A percentile compares a stretch with the other conserved stretches of the same genome.
phyloP scores from a whole-genome alignment of 1,140 invertebrate genomes.

The Caenorhabditis remanei region DNA sequence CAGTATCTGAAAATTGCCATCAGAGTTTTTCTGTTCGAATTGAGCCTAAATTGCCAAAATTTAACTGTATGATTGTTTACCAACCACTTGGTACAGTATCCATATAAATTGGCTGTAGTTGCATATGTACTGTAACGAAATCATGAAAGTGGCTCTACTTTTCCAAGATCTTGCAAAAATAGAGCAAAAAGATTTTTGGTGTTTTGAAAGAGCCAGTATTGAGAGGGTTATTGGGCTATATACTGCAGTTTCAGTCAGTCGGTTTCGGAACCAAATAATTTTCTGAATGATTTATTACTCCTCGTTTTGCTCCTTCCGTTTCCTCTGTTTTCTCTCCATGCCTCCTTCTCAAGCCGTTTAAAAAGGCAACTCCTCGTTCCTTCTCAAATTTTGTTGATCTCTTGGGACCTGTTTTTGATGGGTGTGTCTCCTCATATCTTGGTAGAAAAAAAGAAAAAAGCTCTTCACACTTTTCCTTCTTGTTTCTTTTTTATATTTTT shows the following conservation, averaged over 20 bases:
- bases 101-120: too few relatives aligned
- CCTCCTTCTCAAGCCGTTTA: background rate
- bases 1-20: too few relatives aligned
- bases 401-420: conserved; percentile 6
- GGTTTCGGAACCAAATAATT: background rate
- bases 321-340: background rate
- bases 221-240: too few relatives aligned
- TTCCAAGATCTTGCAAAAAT: too few relatives aligned
- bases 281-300: conserved; percentile 40
- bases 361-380: conserved; percentile 23
- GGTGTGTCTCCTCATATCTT: background rate
- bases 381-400: conserved; percentile 34
- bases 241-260: too few relatives aligned
- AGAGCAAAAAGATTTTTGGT: background rate
- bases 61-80: too few relatives aligned
- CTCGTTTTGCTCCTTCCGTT: background rate
- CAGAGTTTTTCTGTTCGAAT: too few relatives aligned
- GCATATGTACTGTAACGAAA: too few relatives aligned
- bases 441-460: background rate
- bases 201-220: background rate
- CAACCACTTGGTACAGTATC: too few relatives aligned
- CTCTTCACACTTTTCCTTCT: background rate
- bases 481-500: background rate
- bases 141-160: too few relatives aligned
- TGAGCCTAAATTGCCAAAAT: too few relatives aligned